These are phyloP conservation scores for Callyntrura sp. DNA, from an alignment of 2,888 invertebrate genomes.

Conservation along the genomic window DNA sequence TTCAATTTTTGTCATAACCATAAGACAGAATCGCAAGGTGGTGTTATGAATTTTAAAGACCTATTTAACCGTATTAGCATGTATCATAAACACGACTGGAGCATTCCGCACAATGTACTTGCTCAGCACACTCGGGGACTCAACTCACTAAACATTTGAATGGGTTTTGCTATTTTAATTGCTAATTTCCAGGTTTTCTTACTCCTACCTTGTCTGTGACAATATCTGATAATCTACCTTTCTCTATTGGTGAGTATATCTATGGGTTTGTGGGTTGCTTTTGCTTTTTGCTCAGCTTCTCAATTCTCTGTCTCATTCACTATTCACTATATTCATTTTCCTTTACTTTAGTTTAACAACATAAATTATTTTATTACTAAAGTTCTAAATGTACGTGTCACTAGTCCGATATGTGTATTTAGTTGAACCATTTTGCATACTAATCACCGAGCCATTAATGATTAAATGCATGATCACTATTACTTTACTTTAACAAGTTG, in stretches of 20 bases:
- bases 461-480: too few species aligned
- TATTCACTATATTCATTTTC: too few species aligned
- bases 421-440: too few species aligned
- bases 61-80: constrained; percentile 27
- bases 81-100: not conserved
- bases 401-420: too few species aligned
- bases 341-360: too few species aligned
- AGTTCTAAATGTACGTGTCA: too few species aligned
- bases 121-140: constrained; percentile 33
- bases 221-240: constrained; percentile 82
- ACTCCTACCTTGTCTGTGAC: constrained; percentile 81
- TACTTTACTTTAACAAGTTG: too few species aligned
- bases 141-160: constrained; percentile 51
- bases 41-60: constrained; percentile 44
- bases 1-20: too few species aligned
- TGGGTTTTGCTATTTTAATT: constrained; percentile 74
- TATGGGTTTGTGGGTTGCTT: constrained; percentile 59
- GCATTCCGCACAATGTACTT: not conserved
- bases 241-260: constrained; percentile 81
- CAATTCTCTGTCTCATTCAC: not conserved
- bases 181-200: constrained; percentile 82
- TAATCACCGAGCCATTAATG: too few species aligned
- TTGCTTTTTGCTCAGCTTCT: constrained; percentile 38
- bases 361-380: too few species aligned
- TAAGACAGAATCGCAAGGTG: constrained; percentile 5